A percentile compares a stretch with the other conserved stretches of the same genome.
phyloP scores from a whole-genome alignment of 2,113 vertebrate species.

The Cephalopholis sonnerati region DNA sequence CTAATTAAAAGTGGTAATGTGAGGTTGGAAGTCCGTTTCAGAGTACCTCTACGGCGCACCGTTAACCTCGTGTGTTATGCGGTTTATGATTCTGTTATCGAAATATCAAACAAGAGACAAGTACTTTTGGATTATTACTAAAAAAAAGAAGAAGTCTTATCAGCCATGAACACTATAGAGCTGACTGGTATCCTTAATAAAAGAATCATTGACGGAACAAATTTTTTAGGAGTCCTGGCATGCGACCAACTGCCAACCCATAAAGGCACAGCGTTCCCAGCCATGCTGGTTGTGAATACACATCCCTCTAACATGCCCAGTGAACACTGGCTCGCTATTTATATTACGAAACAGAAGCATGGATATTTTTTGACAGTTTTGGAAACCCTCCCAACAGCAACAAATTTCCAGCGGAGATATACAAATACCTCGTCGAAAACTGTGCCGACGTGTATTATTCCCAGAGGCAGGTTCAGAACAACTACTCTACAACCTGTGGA shows the following conservation, averaged over 20 bases:
- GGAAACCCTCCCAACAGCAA: too few relatives aligned
- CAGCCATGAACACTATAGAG: neutral
- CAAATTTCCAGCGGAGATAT: too few relatives aligned
- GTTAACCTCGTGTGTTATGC: neutral
- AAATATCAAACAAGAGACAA: neutral
- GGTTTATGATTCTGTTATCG: neutral
- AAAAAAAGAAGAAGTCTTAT: too few relatives aligned
- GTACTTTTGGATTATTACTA: neutral
- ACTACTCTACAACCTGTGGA: too few relatives aligned
- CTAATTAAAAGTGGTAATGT: constrained; percentile 4
- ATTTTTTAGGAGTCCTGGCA: too few relatives aligned
- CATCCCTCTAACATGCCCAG: neutral
- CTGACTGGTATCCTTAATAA: neutral
- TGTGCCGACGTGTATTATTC: too few relatives aligned
- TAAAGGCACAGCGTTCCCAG: neutral
- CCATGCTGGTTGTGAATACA: neutral
- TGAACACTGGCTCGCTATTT: neutral
- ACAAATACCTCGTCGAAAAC: too few relatives aligned
- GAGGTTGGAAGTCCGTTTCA: neutral
- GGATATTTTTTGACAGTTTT: constrained; percentile 12
- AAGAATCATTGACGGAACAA: too few relatives aligned
- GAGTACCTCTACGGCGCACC: neutral
- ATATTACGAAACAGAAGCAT: neutral
- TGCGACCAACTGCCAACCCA: too few relatives aligned
- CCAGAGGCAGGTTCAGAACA: too few relatives aligned